phyloP scores from a whole-genome alignment of 1,140 invertebrate genomes.

The Halotydeus destructor region DNA sequence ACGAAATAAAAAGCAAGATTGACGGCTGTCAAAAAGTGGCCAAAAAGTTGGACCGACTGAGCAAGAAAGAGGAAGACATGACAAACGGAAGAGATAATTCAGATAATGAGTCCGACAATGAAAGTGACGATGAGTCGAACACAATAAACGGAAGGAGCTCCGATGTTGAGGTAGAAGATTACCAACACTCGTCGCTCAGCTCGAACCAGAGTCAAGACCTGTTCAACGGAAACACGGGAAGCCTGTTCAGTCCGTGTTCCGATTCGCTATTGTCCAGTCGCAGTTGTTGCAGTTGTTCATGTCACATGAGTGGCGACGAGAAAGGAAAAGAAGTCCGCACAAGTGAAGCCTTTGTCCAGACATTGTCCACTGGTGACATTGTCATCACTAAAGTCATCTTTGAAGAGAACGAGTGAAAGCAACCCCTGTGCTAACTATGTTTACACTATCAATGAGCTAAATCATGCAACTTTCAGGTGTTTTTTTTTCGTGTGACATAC shows the following conservation, averaged over 20 bases:
- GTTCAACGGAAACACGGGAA: neutral
- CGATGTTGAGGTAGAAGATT: neutral
- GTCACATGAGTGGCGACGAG: no score
- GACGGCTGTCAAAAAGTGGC: conserved; percentile 80
- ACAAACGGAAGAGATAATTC: conserved; percentile 14
- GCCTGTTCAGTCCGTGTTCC: neutral
- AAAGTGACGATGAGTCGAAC: neutral
- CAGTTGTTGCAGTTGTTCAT: neutral
- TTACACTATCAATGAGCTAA: no score
- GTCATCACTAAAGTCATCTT: conserved; percentile 74
- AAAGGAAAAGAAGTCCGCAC: no score
- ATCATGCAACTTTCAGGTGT: no score
- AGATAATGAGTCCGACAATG: conserved; percentile 5
- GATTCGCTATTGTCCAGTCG: neutral
- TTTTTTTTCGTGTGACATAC: no score
- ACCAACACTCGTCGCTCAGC: neutral
- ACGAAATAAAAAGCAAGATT: conserved; percentile 74
- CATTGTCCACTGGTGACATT: conserved; percentile 74
- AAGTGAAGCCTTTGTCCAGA: conserved; percentile 43
- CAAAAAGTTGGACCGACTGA: conserved; percentile 66
- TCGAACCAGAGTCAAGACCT: conserved; percentile 3
- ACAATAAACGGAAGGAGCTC: neutral
- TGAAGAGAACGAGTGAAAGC: no score
- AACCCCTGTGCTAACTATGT: no score
- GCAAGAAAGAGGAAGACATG: conserved; percentile 30